Evolutionary conservation across 2,113 vertebrate species (phyloP).

Genomic region (Cacatua alba): DNA sequence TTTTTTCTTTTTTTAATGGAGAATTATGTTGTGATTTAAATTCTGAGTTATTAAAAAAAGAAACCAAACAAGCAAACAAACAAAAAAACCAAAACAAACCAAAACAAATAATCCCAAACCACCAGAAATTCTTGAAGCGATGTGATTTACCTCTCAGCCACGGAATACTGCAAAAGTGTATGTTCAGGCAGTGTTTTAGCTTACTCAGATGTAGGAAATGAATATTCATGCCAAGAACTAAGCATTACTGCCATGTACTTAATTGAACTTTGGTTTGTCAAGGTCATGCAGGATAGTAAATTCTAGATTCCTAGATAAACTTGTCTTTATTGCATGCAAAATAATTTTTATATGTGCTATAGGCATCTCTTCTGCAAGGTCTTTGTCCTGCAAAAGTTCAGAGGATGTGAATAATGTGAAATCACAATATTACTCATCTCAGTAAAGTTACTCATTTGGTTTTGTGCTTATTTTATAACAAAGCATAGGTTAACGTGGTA

Average conservation of each 20-base stretch:
- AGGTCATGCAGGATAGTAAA: not conserved
- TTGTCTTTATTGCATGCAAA: not conserved
- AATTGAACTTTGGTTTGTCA: not conserved
- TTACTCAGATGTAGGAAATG: not conserved
- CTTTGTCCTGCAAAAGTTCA: not conserved
- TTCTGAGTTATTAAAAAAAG: not conserved
- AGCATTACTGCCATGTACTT: not conserved
- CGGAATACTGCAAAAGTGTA: not conserved
- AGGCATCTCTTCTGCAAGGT: not conserved
- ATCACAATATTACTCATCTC: not conserved
- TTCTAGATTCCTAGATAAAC: not conserved
- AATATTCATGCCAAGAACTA: not conserved
- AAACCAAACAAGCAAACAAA: not conserved
- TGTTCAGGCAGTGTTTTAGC: not conserved
- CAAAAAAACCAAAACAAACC: not conserved
- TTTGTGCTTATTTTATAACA: not conserved
- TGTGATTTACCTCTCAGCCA: not conserved
- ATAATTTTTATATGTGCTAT: not conserved
- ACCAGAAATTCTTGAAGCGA: not conserved
- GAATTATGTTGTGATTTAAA: not conserved
- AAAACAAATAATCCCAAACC: accelerated
- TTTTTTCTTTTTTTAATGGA: not conserved
- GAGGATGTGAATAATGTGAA: not conserved
- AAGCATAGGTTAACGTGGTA: not conserved
- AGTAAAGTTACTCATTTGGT: not conserved